Percentiles rank a stretch among this genome's conserved stretches.
phyloP scores from a whole-genome alignment of 2,888 invertebrate genomes.

The Noctua pronuba region DNA sequence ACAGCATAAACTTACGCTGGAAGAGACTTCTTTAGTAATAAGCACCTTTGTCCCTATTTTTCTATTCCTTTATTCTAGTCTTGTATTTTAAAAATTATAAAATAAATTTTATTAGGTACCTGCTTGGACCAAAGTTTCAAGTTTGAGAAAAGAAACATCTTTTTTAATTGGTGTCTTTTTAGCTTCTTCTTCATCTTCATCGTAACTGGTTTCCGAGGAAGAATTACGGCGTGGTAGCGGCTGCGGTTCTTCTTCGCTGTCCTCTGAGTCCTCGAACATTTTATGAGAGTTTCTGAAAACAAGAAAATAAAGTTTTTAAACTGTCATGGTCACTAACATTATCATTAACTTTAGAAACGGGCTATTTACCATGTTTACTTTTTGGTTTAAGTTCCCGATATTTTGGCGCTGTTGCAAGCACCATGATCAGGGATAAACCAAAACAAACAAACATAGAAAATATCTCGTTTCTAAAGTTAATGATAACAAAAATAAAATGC shows the following conservation, averaged over 20 bases:
- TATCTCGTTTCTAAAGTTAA: too few relatives aligned
- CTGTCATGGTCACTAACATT: too few relatives aligned
- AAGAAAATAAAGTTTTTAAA: too few relatives aligned
- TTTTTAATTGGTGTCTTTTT: constrained; percentile 31
- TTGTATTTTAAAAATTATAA: not conserved
- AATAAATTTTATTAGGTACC: constrained; percentile 37
- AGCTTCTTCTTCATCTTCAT: constrained; percentile 71
- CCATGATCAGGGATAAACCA: too few relatives aligned
- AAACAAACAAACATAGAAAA: too few relatives aligned
- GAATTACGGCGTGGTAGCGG: constrained; percentile 61
- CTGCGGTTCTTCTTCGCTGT: constrained; percentile 73
- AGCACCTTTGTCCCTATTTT: not conserved
- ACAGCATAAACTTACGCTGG: not conserved
- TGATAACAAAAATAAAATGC: too few relatives aligned
- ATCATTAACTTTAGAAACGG: too few relatives aligned
- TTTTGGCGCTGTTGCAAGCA: too few relatives aligned
- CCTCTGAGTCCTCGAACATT: constrained; percentile 73
- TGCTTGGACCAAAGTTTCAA: constrained; percentile 60
- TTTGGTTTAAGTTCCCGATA: too few relatives aligned
- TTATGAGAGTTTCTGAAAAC: not conserved
- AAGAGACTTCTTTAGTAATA: not conserved
- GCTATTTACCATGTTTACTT: too few relatives aligned
- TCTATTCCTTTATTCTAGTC: not conserved
- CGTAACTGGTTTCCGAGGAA: constrained; percentile 80
- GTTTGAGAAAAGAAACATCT: constrained; percentile 28